A percentile compares a stretch with the other conserved stretches of the same genome.
Evolutionary conservation across 2,888 invertebrate genomes (phyloP).

Genomic region (Nemotelus nigrinus): DNA sequence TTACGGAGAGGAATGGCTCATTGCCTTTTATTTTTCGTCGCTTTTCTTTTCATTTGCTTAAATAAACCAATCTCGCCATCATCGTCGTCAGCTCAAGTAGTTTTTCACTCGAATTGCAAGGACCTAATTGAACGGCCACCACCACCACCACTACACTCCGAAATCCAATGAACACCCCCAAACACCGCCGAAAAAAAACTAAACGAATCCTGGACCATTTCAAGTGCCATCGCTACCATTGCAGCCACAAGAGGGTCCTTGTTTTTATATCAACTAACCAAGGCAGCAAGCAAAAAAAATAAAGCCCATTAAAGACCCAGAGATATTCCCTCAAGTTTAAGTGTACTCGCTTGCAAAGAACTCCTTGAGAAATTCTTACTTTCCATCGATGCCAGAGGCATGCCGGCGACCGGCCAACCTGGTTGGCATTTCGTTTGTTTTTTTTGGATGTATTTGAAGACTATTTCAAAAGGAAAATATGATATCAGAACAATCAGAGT

Average conservation of each 20-base stretch:
- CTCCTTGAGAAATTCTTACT: not conserved
- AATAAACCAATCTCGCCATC: constrained; percentile 12
- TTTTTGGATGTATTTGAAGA: constrained; percentile 3
- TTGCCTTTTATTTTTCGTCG: constrained; percentile 1
- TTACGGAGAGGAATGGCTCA: not conserved
- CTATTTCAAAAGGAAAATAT: constrained; percentile 1
- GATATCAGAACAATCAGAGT: not conserved
- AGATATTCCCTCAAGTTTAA: not conserved
- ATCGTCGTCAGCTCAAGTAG: constrained; percentile 26
- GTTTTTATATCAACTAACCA: constrained; percentile 30
- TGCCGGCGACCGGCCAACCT: not conserved
- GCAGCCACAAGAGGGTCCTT: constrained; percentile 39
- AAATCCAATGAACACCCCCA: not conserved
- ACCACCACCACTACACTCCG: not conserved
- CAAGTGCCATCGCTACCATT: constrained; percentile 36
- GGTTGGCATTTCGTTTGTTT: not conserved
- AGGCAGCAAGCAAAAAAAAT: not conserved
- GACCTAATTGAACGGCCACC: constrained; percentile 31
- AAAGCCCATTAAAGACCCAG: constrained; percentile 15
- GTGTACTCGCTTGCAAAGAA: not conserved
- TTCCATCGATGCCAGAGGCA: not conserved
- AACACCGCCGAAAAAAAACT: constrained; percentile 11
- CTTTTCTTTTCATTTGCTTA: constrained; percentile 16
- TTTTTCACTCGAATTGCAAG: constrained; percentile 31
- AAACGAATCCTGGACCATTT: constrained; percentile 9